Evolutionary conservation across 2,113 vertebrate genomes (phyloP), one percentile per base, ranked within the genome.

Genomic region (Lophochroa leadbeateri): DNA sequence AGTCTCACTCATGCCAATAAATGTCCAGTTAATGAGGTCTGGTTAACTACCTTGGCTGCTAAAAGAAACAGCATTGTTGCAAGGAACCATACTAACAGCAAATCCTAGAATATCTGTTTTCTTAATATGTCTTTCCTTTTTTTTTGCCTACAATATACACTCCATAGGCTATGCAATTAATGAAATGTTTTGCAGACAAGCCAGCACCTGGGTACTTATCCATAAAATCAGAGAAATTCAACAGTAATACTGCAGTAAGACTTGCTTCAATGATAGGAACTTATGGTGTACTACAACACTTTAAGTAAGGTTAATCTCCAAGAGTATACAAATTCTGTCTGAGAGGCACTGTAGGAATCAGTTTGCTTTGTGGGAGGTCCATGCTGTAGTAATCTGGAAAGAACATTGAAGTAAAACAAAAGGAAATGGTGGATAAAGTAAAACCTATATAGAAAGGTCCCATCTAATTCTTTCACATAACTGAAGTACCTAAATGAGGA

Each of bases 1-100:
- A 95, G 99, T 90, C 31, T 64, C 31, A 33, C 35, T 25, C 33
- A 41, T 74, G 23, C 46, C 46, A 35, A 31, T 14, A 61, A 55
- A 64, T 0, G 0, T 64, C 47, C 35, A 11, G 7, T 60, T 86
- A 84, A 47, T 49, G 46, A 72, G 35, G 50, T 39, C 50, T 95
- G 57, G 24, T 71, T 90, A 49, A 81, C 11, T 63, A 35, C 17
- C 27, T 67, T 35, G 49, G 10, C 31, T 60, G 24, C n/a, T 57
- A 78, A 68, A 65, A 87, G 23, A 64, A 82, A 41, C 16, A 39
- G 68, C 7, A 24, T 13, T 77, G 25, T 53, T 80, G 63, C 21
- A 67, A 61, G 10, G 11, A 85, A 82, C 82, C 39, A 9, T 15
- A 43, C 37, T 17, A 75, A 67, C 18, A 89, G 43, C 13, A 88